Percentiles rank a stretch among this genome's conserved stretches.
phyloP scores from a whole-genome alignment of 2,888 invertebrate species.

The Esperia sulphurella region DNA sequence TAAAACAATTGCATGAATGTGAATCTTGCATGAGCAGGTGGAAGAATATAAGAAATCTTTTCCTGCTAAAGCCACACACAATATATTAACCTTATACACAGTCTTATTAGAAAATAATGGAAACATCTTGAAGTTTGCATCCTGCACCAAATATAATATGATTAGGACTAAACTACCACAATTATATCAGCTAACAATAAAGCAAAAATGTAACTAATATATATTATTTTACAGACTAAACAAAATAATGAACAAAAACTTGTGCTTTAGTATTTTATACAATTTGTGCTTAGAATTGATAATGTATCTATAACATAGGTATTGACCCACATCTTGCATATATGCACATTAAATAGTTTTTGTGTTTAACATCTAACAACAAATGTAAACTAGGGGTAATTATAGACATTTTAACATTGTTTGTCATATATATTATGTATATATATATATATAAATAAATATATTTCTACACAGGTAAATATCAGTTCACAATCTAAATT shows the following conservation, averaged over 20 bases:
- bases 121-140: no score
- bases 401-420: conserved; percentile 11
- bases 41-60: no score
- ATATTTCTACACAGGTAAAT: conserved; percentile 11
- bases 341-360: conserved; percentile 10
- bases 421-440: conserved; percentile 8
- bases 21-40: no score
- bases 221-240: background rate
- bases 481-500: conserved; percentile 24
- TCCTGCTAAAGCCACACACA: no score
- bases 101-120: no score
- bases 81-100: no score
- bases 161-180: background rate
- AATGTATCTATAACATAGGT: no score
- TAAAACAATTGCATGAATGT: no score
- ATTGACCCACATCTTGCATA: no score
- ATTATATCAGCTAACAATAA: background rate
- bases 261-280: conserved; percentile 3
- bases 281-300: background rate
- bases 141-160: no score
- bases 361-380: conserved; percentile 24
- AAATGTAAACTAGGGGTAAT: conserved; percentile 14
- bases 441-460: no score
- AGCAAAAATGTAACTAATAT: background rate
- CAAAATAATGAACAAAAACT: background rate